Base-by-base conservation (phyloP, 2,797 vertebrate species). In the Enteromius thamalakanensis region DNA sequence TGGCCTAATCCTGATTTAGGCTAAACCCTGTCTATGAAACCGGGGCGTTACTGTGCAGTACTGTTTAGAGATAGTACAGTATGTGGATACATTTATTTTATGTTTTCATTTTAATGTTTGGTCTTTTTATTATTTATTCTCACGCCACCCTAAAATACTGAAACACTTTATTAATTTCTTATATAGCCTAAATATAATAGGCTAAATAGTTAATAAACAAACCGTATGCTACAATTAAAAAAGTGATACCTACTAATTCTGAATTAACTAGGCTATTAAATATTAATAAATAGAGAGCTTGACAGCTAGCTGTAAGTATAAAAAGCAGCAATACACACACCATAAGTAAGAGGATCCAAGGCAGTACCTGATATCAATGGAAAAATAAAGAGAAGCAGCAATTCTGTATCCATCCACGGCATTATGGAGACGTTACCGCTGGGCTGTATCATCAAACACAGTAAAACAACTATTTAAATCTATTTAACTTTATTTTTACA, bases 321-420 rank as follows among this genome's bases (percentile, higher is more conserved):
- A 62, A 62, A 21, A 29, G 15, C 6, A 26, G 55, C 10, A 42
- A 45, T 21, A 60, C 21, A 72, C 40, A 62, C 15, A 62, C 17
- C 6, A 34, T 65, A 51, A 74, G 26, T 1, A 51, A 53, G 4
- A 47, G 1, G 3, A 64, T 17, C 11, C 49, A 64, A 65, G 3
- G 40, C 26, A 19, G 23, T 72, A 88, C 82, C 85, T 87, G 85
- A 76, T 67, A 47, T 82, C 4, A 83, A 9, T 17, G 76, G 34
- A 29, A 78, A 81, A 51, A 79, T 40, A 21, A 76, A 65, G 15
- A 86, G 34, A 40, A 86, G 37, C 42, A 82, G 55, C 37, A 86
- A 29, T 45, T 84, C 64, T 15, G 76, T 74, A 45, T 42, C 74
- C 49, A 12, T 71, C 76, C 76, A 76, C 80, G 65, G 45, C 87